Percentiles rank a stretch among this genome's conserved stretches.
These are phyloP conservation scores for Plecturocebus donacophilus DNA, from an alignment of 2,113 vertebrate species.

Conservation along the genomic window DNA sequence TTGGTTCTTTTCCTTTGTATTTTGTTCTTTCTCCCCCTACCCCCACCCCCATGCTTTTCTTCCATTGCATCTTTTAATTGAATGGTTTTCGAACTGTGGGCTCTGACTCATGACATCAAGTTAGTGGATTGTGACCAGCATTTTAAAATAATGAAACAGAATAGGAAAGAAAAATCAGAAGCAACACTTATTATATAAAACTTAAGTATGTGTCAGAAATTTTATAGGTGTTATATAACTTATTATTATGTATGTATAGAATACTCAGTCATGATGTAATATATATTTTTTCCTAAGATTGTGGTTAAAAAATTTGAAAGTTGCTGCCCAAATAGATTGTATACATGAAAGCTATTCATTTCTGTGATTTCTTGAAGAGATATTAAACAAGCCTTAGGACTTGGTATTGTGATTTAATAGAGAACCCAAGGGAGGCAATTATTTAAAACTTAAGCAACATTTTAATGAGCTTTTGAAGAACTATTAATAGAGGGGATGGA, in stretches of 20 bases:
- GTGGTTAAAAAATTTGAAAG: slow-evolving; percentile 8
- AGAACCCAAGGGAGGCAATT: background rate
- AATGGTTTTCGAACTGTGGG: background rate
- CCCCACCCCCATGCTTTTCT: background rate
- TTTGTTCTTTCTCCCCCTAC: background rate
- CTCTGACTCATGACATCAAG: background rate
- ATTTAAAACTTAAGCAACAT: background rate
- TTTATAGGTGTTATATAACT: background rate
- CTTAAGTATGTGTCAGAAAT: background rate
- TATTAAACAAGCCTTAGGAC: background rate
- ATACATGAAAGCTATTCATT: background rate
- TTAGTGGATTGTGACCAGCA: background rate
- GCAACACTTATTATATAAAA: background rate
- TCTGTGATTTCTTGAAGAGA: slow-evolving; percentile 19
- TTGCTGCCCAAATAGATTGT: background rate
- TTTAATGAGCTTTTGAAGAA: slow-evolving; percentile 17
- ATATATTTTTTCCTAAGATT: background rate
- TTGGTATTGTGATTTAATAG: background rate
- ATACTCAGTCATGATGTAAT: background rate
- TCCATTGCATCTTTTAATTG: background rate
- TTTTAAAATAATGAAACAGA: slow-evolving; percentile 51
- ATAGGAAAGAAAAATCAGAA: slow-evolving; percentile 14
- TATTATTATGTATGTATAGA: background rate
- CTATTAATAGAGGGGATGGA: background rate
- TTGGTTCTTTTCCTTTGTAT: background rate